A percentile compares a stretch with the other conserved stretches of the same genome.
Evolutionary conservation across 2,113 vertebrate species (phyloP).

Genomic region (Prietella phreatophila): DNA sequence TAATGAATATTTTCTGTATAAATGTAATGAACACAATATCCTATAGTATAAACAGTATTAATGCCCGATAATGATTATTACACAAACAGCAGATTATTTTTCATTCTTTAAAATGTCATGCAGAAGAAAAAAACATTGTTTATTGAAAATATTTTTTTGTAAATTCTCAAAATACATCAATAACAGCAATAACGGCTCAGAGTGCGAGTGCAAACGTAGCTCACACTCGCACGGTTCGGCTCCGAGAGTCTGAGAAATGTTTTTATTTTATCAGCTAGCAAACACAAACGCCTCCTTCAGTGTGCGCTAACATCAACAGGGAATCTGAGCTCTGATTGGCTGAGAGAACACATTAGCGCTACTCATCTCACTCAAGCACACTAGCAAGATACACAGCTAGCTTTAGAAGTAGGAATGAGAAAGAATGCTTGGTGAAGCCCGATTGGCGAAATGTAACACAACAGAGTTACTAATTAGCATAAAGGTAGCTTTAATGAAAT

Average conservation of each 20-base stretch:
- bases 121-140: conserved; percentile 75
- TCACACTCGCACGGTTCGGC: conserved; percentile 73
- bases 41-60: conserved; percentile 84
- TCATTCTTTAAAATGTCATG: conserved; percentile 77
- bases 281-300: neutral
- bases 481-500: neutral
- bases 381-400: neutral
- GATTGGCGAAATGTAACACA: neutral
- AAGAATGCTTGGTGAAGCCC: neutral
- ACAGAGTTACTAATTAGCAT: neutral
- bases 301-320: neutral
- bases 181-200: conserved; percentile 66
- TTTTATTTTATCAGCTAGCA: neutral
- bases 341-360: neutral
- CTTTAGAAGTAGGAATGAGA: neutral
- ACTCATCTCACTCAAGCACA: neutral
- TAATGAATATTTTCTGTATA: conserved; percentile 63
- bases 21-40: conserved; percentile 75
- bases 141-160: conserved; percentile 66
- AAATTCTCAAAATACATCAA: conserved; percentile 55
- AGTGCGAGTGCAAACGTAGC: conserved; percentile 71
- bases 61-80: conserved; percentile 89
- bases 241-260: neutral
- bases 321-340: neutral
- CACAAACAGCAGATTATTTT: conserved; percentile 75